These are phyloP conservation scores for Oreamnos americanus DNA, from an alignment of 2,113 vertebrate species.

Conservation along the genomic window DNA sequence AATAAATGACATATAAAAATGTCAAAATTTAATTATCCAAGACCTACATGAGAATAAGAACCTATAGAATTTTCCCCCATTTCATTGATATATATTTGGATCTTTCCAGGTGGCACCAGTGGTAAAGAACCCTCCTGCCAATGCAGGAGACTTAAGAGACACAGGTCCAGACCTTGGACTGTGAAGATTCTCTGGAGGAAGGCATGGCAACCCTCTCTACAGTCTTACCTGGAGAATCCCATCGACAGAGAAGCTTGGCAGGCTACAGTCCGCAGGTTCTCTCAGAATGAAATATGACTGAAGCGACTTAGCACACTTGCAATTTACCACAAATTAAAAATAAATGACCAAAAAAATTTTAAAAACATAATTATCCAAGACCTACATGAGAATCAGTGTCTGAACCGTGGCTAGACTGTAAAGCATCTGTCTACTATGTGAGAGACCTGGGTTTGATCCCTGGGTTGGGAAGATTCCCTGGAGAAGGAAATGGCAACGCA, in stretches of 20 bases:
- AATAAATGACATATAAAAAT: neutral
- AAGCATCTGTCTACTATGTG: no score
- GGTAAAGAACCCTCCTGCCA: neutral
- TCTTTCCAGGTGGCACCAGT: neutral
- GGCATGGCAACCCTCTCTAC: neutral
- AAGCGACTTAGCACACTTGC: neutral
- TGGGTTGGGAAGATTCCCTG: no score
- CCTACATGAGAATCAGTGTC: neutral
- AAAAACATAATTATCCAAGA: neutral
- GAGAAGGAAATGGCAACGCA: no score
- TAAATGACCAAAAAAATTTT: neutral
- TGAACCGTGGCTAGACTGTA: no score
- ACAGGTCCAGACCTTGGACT: neutral
- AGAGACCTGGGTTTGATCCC: no score
- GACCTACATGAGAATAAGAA: neutral
- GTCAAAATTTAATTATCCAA: neutral
- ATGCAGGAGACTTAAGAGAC: neutral
- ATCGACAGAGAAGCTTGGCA: neutral
- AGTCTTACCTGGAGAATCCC: neutral
- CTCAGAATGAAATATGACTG: neutral
- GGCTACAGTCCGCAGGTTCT: neutral
- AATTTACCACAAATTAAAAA: neutral
- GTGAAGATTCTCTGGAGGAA: neutral
- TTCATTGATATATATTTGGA: neutral
- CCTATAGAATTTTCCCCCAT: neutral